Evolutionary conservation across 2,888 invertebrate species (phyloP).

Genomic region (Pollenia labialis): DNA sequence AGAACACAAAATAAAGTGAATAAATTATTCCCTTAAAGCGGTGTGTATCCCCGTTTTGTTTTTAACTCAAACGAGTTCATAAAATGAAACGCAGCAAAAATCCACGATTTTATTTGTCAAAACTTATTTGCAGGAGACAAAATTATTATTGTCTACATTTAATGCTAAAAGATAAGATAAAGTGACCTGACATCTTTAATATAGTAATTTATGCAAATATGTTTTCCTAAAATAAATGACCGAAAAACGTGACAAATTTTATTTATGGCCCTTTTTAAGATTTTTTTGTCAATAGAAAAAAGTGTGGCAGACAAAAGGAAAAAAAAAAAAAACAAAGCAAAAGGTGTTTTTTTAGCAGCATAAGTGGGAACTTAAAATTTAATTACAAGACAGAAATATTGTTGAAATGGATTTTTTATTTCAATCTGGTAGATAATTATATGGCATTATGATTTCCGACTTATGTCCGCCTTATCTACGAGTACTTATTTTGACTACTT

Average conservation of each 20-base stretch:
- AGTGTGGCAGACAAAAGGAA: background rate
- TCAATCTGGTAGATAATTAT: no score
- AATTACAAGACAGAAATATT: no score
- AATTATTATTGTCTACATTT: slow-evolving; percentile 18
- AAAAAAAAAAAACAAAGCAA: no score
- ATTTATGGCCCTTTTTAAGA: background rate
- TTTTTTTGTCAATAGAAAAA: background rate
- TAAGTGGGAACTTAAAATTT: no score
- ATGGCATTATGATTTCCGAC: no score
- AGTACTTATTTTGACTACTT: no score
- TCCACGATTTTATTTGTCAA: slow-evolving; percentile 8
- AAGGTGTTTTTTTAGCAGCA: no score
- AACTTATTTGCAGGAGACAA: slow-evolving; percentile 28
- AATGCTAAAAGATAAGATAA: slow-evolving; percentile 26
- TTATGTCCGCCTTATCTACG: no score
- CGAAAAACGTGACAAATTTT: slow-evolving; percentile 46
- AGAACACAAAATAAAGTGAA: background rate
- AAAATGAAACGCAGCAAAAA: background rate
- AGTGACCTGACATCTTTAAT: slow-evolving; percentile 49
- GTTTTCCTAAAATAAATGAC: slow-evolving; percentile 46
- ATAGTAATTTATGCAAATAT: slow-evolving; percentile 56
- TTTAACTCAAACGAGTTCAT: background rate
- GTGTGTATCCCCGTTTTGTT: no score
- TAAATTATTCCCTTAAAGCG: background rate
- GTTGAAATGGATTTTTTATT: no score